Base-by-base conservation (phyloP, 2,113 vertebrate genomes). In the Cyprinodon brontotheroides region DNA sequence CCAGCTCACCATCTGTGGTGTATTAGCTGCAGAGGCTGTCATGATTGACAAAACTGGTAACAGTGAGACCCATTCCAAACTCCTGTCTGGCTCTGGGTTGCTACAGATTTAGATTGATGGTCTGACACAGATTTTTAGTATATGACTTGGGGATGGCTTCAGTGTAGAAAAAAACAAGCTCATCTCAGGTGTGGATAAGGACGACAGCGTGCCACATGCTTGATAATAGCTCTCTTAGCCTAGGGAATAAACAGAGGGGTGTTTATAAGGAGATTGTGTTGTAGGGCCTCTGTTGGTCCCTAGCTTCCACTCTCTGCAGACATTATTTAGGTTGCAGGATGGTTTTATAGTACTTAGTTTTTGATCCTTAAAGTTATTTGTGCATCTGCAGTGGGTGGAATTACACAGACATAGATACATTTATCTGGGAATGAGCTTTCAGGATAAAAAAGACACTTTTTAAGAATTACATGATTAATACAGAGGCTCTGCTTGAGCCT, bases 51-150 rank as follows among this genome's bases (percentile, higher is more conserved):
- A 92, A 93, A 86, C 81, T 79, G 88, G 83, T 73, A 81, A 74
- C 85, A 61, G 78, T 84, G 45, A 89, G 89, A 90, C 85, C 84
- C 86, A 74, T 88, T 79, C 81, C 82, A 78, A 78, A 82, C 86
- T 79, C 82, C 74, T 86, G 86, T 76, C 87, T 86, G 86, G 88
- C 87, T 83, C 73, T 70, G 83, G 90, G 87, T 91, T 57, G 82
- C 82, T 65, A 82, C 67, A 91, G 88, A 92, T 92, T 89, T 86
- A 90, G 88, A 93, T 89, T 92, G 92, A 93, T 93, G 89, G 88
- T 89, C 88, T 87, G 88, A 89, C 81, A 78, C 15, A 65, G 73
- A 53, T 88, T 91, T 81, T 73, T 72, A 68, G 82, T 75, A 38
- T 75, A 78, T 76, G 80, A 87, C 88, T 74, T 29, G 79, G 82